These are phyloP conservation scores for Parasteatoda lunata DNA, from an alignment of 2,888 invertebrate species.

Conservation along the genomic window DNA sequence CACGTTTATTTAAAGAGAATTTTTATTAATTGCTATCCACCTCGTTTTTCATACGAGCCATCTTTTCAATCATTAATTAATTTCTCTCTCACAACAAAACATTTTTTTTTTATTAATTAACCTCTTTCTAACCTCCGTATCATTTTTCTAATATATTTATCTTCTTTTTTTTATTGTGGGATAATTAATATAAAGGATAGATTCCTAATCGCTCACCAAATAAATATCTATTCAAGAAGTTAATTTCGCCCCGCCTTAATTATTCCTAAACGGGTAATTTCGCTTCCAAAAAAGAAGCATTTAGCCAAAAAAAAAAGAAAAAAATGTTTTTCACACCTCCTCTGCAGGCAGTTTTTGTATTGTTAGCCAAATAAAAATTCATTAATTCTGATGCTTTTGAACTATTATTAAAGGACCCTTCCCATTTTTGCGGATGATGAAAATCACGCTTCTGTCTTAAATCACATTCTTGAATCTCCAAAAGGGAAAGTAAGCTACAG, in stretches of 20 bases:
- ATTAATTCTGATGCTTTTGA: slow-evolving; percentile 39
- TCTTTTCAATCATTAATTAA: neutral
- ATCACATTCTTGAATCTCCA: slow-evolving; percentile 27
- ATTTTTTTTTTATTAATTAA: slow-evolving; percentile 4
- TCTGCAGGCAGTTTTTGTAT: neutral
- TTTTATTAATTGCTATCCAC: neutral
- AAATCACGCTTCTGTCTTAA: slow-evolving; percentile 16
- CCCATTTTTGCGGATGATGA: slow-evolving; percentile 27
- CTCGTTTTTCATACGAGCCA: neutral
- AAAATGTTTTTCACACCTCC: neutral
- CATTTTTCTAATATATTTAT: neutral
- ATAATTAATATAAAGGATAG: neutral
- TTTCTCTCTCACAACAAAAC: neutral
- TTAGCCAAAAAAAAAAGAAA: neutral
- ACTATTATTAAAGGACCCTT: slow-evolving; percentile 38
- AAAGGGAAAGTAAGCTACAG: neutral
- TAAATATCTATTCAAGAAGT: slow-evolving; percentile 2
- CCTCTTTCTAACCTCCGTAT: neutral
- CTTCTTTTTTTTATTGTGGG: neutral
- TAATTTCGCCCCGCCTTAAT: neutral
- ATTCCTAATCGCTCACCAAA: slow-evolving; percentile 5
- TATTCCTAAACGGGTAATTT: neutral
- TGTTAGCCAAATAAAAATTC: slow-evolving; percentile 15
- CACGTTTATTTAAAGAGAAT: no score
- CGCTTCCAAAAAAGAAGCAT: neutral